A percentile compares a stretch with the other conserved stretches of the same genome.
These are phyloP conservation scores for Coptodon bakossiorum DNA, from an alignment of 2,113 vertebrate genomes.

Conservation along the genomic window DNA sequence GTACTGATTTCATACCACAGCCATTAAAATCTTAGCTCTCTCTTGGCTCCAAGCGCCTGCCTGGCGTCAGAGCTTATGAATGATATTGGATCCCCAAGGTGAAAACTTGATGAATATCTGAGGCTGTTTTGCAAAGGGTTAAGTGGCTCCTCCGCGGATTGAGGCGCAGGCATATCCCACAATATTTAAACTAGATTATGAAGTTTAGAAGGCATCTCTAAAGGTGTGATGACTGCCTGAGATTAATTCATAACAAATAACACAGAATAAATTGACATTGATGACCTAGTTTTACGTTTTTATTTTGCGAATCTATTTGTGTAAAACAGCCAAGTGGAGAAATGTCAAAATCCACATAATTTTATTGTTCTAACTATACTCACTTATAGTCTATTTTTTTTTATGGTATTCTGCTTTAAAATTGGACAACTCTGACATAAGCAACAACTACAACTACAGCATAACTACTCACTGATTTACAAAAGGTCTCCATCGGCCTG, in stretches of 20 bases:
- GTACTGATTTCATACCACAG: conserved; percentile 52
- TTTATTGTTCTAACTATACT: not conserved
- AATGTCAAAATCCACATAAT: not conserved
- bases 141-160: conserved; percentile 21
- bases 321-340: not conserved
- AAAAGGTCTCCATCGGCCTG: not conserved
- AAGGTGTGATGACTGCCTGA: not conserved
- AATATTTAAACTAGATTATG: not conserved
- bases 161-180: not conserved
- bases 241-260: not conserved
- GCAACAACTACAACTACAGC: not conserved
- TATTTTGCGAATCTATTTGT: not conserved
- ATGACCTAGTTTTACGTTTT: not conserved
- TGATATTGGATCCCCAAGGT: conserved; percentile 50
- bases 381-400: not conserved
- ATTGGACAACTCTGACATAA: not conserved
- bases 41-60: conserved; percentile 17
- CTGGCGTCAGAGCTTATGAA: conserved; percentile 22
- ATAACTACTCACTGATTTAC: not conserved
- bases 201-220: not conserved
- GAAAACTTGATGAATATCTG: conserved; percentile 54
- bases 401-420: not conserved
- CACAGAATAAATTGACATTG: not conserved
- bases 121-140: conserved; percentile 47
- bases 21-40: conserved; percentile 53